Base-by-base conservation (phyloP, 1,140 invertebrate genomes). In the Zaprionus nigranus region DNA sequence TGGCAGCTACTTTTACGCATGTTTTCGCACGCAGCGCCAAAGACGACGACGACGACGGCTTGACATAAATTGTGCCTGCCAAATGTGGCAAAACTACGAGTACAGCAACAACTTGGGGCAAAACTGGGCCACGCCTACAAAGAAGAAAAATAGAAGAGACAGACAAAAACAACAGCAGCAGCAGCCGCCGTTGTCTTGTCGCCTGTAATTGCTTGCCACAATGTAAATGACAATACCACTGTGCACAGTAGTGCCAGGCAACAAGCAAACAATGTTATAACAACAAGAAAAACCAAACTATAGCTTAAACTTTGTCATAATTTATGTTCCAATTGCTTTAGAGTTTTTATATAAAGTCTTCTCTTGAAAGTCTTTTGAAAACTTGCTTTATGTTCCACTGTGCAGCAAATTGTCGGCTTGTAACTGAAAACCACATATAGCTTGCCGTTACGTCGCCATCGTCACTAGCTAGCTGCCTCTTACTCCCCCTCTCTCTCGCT, bases 371-470 rank as follows among this genome's bases (percentile, higher is more conserved):
- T 9, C 24, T 51, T 24, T 24, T 26, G 4, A 46, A 46, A 46
- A 17, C 9, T 20, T 13, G 12, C 11, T 30, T 20, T 34, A 1
- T 30, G 34, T 28, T n/a, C 84, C 83, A 87, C 80, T 65, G 83
- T 87, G 49, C 62, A 86, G 68, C 82, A 85, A 85, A 75, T 67
- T 86, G 75, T 40, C 66, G 66, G 75, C 59, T 40, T 87, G 84
- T 90, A 87, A 87, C 84, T 90, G 78, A 88, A 88, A 87, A 90
- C 84, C 84, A 81, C 84, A 87, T 88, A 88, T 36, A 30, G 20
- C 22, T 54, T 53, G 51, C 20, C 43, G 53, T 54, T 51, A 24
- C 46, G 46, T 51, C 46, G 46, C 20, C 66, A 20, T 12, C 34
- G 24, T 43, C 22, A 54, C 20, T 66, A 61, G 72, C 82, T 71